Evolutionary conservation across 2,888 invertebrate genomes (phyloP).

Genomic region (Drepanosiphum platanoidis): DNA sequence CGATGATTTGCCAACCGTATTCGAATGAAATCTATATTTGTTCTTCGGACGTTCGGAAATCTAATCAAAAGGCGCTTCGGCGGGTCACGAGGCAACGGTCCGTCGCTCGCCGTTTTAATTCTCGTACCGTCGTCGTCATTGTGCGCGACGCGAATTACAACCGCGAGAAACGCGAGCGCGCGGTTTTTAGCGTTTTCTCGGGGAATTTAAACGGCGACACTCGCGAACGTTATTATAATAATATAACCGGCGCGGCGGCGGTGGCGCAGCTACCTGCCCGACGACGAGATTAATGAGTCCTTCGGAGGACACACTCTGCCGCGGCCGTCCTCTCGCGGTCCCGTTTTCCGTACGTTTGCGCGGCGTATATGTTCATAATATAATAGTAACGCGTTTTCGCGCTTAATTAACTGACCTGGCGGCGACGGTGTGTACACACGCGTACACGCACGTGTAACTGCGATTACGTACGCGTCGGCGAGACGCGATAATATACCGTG

Average conservation of each 20-base stretch:
- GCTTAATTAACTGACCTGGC: constrained; percentile 27
- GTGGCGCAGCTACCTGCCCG: no score
- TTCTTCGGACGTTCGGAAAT: no score
- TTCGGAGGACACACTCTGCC: neutral
- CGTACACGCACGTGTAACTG: neutral
- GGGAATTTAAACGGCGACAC: constrained; percentile 37
- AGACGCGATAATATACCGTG: no score
- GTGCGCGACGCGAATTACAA: neutral
- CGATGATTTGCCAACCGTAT: no score
- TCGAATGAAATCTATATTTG: no score
- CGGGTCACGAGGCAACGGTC: neutral
- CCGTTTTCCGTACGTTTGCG: no score
- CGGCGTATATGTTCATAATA: neutral
- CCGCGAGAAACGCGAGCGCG: neutral
- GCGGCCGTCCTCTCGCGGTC: neutral
- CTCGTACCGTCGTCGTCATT: neutral
- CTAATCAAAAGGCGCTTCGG: no score
- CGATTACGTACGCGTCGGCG: neutral
- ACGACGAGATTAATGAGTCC: constrained; percentile 35
- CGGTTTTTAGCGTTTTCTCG: constrained; percentile 39
- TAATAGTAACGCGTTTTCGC: constrained; percentile 14
- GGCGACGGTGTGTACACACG: neutral
- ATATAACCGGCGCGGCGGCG: neutral
- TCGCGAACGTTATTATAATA: no score
- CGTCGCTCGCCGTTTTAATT: neutral